phyloP scores from a whole-genome alignment of 2,888 invertebrate species.

The Eustalomyia histrio region DNA sequence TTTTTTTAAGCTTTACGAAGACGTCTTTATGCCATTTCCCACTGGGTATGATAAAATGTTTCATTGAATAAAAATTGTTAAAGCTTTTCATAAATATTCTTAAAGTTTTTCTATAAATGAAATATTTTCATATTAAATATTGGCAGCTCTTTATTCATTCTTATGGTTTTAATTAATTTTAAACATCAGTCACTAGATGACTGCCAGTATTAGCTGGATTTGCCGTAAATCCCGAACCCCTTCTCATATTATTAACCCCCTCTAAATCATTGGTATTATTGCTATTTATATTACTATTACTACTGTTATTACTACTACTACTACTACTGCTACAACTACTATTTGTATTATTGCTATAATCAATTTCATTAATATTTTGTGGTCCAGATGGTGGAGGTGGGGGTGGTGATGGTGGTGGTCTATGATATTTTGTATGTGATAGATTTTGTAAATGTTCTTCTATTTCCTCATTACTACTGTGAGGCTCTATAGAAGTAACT shows the following conservation, averaged over 20 bases:
- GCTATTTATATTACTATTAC: conserved; percentile 54
- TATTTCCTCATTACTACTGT: conserved; percentile 56
- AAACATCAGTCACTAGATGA: conserved; percentile 79
- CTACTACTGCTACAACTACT: conserved; percentile 43
- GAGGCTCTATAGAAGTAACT: conserved; percentile 54
- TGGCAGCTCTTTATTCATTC: background rate
- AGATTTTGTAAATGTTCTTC: conserved; percentile 44
- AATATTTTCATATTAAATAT: background rate
- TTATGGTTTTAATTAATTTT: conserved; percentile 51
- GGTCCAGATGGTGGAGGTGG: conserved; percentile 41
- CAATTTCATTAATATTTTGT: conserved; percentile 64
- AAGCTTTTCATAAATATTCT: background rate
- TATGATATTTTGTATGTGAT: conserved; percentile 39
- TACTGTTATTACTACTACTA: conserved; percentile 47
- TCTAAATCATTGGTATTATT: conserved; percentile 39
- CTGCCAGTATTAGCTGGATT: conserved; percentile 73
- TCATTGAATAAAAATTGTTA: no score
- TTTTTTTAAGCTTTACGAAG: no score
- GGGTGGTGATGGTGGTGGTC: conserved; percentile 38
- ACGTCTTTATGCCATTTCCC: no score
- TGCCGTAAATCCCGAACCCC: conserved; percentile 43
- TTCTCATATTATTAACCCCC: background rate
- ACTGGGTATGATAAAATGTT: no score
- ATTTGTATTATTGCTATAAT: conserved; percentile 70
- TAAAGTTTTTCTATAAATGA: background rate